Evolutionary conservation across 1,140 invertebrate species (phyloP).

Genomic region (Euglossa dilemma): DNA sequence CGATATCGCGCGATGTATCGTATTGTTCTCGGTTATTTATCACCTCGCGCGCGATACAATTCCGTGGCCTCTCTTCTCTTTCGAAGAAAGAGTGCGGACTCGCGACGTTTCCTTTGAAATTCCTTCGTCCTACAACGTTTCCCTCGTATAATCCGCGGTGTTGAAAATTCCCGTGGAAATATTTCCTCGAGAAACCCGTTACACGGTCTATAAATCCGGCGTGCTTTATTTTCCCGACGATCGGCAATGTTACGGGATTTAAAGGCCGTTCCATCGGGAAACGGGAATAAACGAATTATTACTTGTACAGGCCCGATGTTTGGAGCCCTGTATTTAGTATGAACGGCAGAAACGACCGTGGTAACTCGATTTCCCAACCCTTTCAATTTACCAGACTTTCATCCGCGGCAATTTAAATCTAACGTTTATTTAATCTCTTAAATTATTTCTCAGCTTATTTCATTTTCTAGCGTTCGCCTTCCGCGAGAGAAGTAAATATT

Average conservation of each 20-base stretch:
- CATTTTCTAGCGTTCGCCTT: not conserved
- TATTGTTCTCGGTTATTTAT: slow-evolving; percentile 69
- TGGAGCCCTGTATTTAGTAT: not conserved
- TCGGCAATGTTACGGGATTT: too few relatives aligned
- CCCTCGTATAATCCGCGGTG: not conserved
- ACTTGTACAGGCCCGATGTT: not conserved
- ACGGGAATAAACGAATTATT: too few relatives aligned
- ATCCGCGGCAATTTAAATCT: not conserved
- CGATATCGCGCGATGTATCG: slow-evolving; percentile 44
- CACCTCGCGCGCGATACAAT: slow-evolving; percentile 52
- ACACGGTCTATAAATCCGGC: not conserved
- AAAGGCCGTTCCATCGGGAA: too few relatives aligned
- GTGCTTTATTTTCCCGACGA: not conserved
- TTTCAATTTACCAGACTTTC: not conserved
- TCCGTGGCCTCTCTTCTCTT: too few relatives aligned
- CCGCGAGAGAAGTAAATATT: not conserved
- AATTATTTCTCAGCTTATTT: not conserved
- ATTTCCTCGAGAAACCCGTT: not conserved
- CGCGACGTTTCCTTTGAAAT: slow-evolving; percentile 46
- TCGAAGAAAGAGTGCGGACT: slow-evolving; percentile 32
- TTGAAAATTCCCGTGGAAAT: not conserved
- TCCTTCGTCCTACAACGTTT: slow-evolving; percentile 25
- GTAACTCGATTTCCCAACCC: not conserved
- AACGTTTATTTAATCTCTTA: not conserved
- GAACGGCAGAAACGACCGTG: too few relatives aligned